phyloP scores from a whole-genome alignment of 2,888 invertebrate species.

The Tetheella fluctuosa region DNA sequence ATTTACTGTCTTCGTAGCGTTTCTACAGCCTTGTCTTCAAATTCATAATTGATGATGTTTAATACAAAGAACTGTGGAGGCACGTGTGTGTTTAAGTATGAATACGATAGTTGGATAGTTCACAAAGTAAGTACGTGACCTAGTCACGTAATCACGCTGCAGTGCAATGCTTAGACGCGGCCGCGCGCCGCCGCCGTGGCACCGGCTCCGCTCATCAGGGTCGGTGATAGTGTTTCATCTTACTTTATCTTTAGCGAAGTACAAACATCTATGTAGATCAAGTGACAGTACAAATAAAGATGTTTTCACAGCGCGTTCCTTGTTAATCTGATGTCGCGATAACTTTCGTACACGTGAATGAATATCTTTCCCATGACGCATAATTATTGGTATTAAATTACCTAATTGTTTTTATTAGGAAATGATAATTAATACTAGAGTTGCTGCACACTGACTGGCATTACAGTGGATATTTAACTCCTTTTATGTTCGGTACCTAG shows the following conservation, averaged over 20 bases:
- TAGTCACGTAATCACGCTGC: constrained; percentile 65
- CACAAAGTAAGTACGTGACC: constrained; percentile 68
- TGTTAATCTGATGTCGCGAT: constrained; percentile 68
- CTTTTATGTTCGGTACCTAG: too few species aligned
- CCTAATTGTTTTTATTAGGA: constrained; percentile 7
- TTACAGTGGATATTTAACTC: background rate
- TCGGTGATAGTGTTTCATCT: constrained; percentile 48
- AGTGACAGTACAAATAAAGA: constrained; percentile 71
- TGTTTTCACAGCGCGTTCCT: constrained; percentile 76
- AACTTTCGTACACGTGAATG: constrained; percentile 39
- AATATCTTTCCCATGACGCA: constrained; percentile 59
- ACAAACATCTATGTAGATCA: constrained; percentile 70
- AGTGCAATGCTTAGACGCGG: constrained; percentile 24
- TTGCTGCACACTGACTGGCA: background rate
- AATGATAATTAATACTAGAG: constrained; percentile 4
- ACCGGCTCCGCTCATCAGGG: constrained; percentile 17
- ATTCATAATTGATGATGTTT: constrained; percentile 9
- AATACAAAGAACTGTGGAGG: constrained; percentile 24
- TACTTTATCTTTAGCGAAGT: constrained; percentile 57
- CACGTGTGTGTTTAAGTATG: constrained; percentile 55
- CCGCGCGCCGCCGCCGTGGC: constrained; percentile 30
- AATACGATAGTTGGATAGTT: constrained; percentile 57
- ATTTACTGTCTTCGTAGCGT: background rate
- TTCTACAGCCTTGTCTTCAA: constrained; percentile 13
- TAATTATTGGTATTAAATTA: constrained; percentile 33